Evolutionary conservation across 2,888 invertebrate genomes (phyloP).

Genomic region (Ditula angustiorana): DNA sequence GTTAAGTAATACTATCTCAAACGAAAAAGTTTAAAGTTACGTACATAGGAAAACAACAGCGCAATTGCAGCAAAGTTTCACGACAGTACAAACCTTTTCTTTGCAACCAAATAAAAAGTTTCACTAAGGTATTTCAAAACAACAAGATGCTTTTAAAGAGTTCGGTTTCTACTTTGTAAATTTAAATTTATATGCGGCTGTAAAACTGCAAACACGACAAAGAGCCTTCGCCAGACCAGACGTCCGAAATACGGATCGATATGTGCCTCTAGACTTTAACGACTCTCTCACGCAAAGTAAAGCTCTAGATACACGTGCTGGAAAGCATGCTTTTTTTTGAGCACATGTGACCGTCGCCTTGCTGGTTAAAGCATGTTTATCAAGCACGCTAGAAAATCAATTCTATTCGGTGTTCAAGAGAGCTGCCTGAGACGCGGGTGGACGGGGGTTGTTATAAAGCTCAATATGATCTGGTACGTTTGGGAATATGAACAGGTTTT

Average conservation of each 20-base stretch:
- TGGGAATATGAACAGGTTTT: too few species aligned
- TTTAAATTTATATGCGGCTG: not conserved
- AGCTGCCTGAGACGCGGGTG: too few species aligned
- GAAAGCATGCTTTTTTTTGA: not conserved
- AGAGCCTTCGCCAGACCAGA: conserved; percentile 11
- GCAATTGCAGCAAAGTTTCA: not conserved
- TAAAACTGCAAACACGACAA: not conserved
- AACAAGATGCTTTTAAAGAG: not conserved
- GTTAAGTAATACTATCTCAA: too few species aligned
- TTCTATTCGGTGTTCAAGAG: too few species aligned
- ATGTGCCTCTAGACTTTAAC: conserved; percentile 1
- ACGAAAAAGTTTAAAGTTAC: too few species aligned
- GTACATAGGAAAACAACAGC: too few species aligned
- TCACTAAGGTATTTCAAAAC: not conserved
- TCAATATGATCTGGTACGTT: too few species aligned
- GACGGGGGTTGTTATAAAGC: too few species aligned
- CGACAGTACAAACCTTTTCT: not conserved
- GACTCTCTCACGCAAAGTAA: not conserved
- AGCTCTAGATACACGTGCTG: not conserved
- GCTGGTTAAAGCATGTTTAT: too few species aligned
- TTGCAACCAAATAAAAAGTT: not conserved
- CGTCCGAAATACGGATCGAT: conserved; percentile 11
- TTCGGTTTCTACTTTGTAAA: not conserved
- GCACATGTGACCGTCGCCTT: too few species aligned
- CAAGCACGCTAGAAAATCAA: too few species aligned